A percentile compares a stretch with the other conserved stretches of the same genome.
Conservation (phyloP, 2,797 vertebrate species). For the Thaleichthys pacificus region DNA sequence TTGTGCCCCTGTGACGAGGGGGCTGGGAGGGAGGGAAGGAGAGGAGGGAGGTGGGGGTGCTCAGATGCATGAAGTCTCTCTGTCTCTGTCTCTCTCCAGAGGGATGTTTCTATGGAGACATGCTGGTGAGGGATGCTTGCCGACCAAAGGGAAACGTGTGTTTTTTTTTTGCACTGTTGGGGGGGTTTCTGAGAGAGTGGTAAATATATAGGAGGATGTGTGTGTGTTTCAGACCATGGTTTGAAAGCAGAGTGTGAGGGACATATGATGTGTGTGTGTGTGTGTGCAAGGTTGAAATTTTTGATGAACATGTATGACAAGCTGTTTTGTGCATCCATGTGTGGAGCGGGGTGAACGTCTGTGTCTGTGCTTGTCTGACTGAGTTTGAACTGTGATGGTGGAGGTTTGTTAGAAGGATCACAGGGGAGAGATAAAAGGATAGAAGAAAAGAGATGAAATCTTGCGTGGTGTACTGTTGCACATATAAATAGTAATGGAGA, state of each 20-base stretch:
- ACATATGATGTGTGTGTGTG: not conserved
- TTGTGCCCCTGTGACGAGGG: constrained; percentile 37
- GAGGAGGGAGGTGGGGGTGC: not conserved
- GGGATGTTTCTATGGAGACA: constrained; percentile 37
- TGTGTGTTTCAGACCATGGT: constrained; percentile 1
- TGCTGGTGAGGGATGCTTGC: not conserved
- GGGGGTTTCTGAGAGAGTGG: constrained; percentile 22
- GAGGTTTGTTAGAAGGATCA: constrained; percentile 13
- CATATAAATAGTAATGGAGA: constrained; percentile 4
- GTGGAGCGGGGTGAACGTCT: not conserved
- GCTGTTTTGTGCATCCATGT: not conserved
- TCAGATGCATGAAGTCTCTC: not conserved
- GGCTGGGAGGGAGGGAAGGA: constrained; percentile 17
- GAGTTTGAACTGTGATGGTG: not conserved
- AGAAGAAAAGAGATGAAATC: not conserved
- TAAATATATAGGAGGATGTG: constrained; percentile 8
- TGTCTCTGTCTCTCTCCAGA: not conserved
- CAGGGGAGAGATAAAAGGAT: not conserved
- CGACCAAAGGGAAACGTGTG: constrained; percentile 8
- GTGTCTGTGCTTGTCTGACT: not conserved
- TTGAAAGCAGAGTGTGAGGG: not conserved
- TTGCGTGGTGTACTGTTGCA: constrained; percentile 15
- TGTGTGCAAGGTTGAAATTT: not conserved
- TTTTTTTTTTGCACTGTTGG: constrained; percentile 18
- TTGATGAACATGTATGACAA: not conserved